Base-by-base conservation (phyloP, 2,888 invertebrate genomes). In the Pseudococcus viburni region DNA sequence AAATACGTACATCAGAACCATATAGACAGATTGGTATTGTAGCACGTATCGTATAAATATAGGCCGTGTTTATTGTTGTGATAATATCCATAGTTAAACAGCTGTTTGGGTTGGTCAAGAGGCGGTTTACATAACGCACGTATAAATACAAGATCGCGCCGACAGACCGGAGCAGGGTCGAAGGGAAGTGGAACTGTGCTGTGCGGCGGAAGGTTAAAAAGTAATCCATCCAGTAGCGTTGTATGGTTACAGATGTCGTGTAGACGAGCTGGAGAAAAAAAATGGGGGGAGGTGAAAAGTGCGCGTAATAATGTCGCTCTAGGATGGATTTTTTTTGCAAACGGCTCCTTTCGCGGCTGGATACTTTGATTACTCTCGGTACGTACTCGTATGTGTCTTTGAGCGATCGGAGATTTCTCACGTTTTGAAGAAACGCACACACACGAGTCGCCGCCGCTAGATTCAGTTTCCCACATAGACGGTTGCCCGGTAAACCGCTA, bases 101-200 rank as follows among this genome's bases (percentile, higher is more conserved):
- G 85, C 85, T 85, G 85, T 55, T 64, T 85, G 85, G 85, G 85
- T 59, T 85, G 85, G 85, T 85, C 85, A 85, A 85, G 85, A 55
- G 85, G 85, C 85, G 85, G 85, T 59, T 85, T 85, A 85, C 85
- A 85, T 85, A 51, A 55, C 55, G 84, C n/a, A 12, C 8, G 19
- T 12, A 19, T 46, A 46, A 17, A 80, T 4, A 80, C 26, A 33
- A 33, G 26, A 33, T 33, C 26, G 26, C 26, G 26, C 26, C 26
- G 26, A 33, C 1, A 33, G 26, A 33, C 26, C 26, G 26, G 26
- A 33, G 26, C 26, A 33, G 26, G 26, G 51, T 15, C 51, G 51
- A 51, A 51, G 51, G 51, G 51, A 51, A 51, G 51, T 51, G 51
- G 51, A 51, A 51, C 51, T 17, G 85, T 22, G 55, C 26, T 33